Evolutionary conservation across 2,113 vertebrate species (phyloP).

Genomic region (Cheilinus undulatus): DNA sequence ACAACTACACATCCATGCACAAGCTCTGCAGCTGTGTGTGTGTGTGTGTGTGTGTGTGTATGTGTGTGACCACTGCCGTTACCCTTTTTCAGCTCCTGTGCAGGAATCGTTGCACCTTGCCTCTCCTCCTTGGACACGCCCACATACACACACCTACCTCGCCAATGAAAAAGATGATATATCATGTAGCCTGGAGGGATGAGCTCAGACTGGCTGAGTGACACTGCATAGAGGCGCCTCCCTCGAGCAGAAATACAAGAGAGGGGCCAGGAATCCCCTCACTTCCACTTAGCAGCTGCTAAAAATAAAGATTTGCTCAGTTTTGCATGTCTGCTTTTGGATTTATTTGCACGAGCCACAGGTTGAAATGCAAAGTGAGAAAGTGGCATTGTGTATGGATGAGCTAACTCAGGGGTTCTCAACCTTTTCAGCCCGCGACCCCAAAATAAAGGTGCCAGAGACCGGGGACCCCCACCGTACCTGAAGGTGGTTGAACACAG

Average conservation of each 20-base stretch:
- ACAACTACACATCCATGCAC: constrained; percentile 61
- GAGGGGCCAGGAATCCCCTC: constrained; percentile 33
- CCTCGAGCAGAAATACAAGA: constrained; percentile 12
- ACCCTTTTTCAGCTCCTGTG: constrained; percentile 43
- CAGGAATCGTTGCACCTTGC: constrained; percentile 18
- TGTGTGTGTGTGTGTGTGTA: no score
- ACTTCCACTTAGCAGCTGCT: constrained; percentile 24
- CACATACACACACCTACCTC: constrained; percentile 28
- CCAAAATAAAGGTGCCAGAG: no score
- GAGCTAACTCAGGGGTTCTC: no score
- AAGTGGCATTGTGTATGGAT: no score
- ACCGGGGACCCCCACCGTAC: no score
- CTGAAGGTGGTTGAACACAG: no score
- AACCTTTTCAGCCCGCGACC: no score
- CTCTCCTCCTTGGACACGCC: constrained; percentile 32
- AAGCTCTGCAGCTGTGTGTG: constrained; percentile 39
- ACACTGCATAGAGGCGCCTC: constrained; percentile 15
- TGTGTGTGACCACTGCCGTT: constrained; percentile 9
- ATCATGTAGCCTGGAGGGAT: constrained; percentile 14
- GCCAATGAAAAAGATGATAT: neutral
- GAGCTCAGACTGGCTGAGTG: constrained; percentile 36
- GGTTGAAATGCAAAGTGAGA: neutral
- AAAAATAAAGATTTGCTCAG: constrained; percentile 37
- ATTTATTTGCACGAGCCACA: neutral
- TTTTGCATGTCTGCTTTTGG: constrained; percentile 15